Evolutionary conservation across 2,113 vertebrate genomes (phyloP).

Genomic region (Scolopax mira): DNA sequence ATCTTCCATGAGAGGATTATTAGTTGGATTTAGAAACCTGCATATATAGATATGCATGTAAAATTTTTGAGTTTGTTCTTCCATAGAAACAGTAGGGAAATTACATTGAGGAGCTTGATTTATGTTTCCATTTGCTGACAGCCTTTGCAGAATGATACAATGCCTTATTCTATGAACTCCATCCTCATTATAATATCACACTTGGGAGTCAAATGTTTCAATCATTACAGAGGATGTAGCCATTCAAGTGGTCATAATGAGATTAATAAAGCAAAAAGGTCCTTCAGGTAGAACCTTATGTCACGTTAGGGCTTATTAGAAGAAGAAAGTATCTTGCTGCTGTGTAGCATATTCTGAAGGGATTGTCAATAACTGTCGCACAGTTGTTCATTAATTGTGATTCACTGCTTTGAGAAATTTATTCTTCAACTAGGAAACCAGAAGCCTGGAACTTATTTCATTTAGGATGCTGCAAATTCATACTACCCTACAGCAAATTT

Average conservation of each 20-base stretch:
- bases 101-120: not conserved
- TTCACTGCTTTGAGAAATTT: conserved; percentile 28
- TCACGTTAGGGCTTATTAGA: conserved; percentile 41
- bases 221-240: conserved; percentile 40
- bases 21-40: not conserved
- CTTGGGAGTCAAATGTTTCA: conserved; percentile 53
- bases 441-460: not conserved
- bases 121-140: not conserved
- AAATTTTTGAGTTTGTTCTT: not conserved
- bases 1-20: not conserved
- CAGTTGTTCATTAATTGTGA: conserved; percentile 24
- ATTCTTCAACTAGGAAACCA: conserved; percentile 8
- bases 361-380: not conserved
- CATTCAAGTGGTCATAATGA: conserved; percentile 56
- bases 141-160: not conserved
- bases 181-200: conserved; percentile 39
- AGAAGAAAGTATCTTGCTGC: not conserved
- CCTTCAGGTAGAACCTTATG: conserved; percentile 26
- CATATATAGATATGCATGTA: not conserved
- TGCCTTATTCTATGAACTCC: not conserved
- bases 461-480: not conserved
- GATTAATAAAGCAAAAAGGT: conserved; percentile 61
- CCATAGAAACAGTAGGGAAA: not conserved
- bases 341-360: conserved; percentile 7
- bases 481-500: not conserved